Evolutionary conservation across 1,140 invertebrate species (phyloP).

Genomic region (Drosophila arizonae): DNA sequence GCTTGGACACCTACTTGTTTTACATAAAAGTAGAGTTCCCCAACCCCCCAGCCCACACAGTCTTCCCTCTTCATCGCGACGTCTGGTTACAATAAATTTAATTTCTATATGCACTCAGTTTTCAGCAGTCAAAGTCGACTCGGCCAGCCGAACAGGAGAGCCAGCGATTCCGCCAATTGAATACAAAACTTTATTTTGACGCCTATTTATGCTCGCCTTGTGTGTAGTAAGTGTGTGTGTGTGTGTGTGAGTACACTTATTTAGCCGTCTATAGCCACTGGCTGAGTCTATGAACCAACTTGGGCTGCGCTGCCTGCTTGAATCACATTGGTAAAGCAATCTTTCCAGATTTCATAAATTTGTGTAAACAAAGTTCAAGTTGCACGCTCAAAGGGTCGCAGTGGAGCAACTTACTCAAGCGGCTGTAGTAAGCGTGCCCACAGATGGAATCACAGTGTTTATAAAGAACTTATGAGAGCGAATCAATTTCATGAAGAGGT

Average conservation of each 20-base stretch:
- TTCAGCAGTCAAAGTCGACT: slow-evolving; percentile 11
- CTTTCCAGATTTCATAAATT: not conserved
- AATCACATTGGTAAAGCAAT: not conserved
- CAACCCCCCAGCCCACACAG: not conserved
- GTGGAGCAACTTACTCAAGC: too few relatives aligned
- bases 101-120: slow-evolving; percentile 34
- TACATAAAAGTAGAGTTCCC: not conserved
- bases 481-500: not conserved
- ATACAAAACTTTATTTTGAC: slow-evolving; percentile 52
- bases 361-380: not conserved
- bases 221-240: not conserved
- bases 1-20: slow-evolving; percentile 44
- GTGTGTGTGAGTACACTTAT: slow-evolving; percentile 1
- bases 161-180: slow-evolving; percentile 31
- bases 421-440: too few relatives aligned
- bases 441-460: not conserved
- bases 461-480: not conserved
- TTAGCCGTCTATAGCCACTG: slow-evolving; percentile 8
- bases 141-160: not conserved
- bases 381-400: not conserved
- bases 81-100: slow-evolving; percentile 33
- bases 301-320: not conserved
- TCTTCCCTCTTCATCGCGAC: not conserved
- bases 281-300: slow-evolving; percentile 9
- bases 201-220: slow-evolving; percentile 41